Evolutionary conservation across 2,113 vertebrate genomes (phyloP).

Genomic region (Opisthocomus hoazin): DNA sequence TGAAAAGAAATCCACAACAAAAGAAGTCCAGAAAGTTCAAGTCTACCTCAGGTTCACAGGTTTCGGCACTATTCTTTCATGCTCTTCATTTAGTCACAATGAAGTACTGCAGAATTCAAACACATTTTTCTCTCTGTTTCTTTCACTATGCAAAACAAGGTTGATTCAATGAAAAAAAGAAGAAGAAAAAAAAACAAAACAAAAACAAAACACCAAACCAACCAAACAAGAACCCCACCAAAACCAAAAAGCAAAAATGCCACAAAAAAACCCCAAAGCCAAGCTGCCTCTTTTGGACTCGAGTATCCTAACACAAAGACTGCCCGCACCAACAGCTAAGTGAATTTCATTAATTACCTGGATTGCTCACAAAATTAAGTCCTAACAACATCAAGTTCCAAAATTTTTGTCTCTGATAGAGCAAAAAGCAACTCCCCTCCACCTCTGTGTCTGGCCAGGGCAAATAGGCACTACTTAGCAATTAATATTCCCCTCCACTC

Average conservation of each 20-base stretch:
- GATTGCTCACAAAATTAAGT: neutral
- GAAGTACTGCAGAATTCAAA: neutral
- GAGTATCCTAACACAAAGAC: neutral
- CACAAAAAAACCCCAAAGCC: neutral
- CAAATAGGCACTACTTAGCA: neutral
- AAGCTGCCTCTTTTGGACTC: neutral
- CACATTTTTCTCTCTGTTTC: neutral
- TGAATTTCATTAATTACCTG: neutral
- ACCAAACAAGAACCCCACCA: neutral
- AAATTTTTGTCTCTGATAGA: neutral
- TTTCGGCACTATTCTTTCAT: neutral
- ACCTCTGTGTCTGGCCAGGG: rapidly evolving
- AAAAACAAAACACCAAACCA: too few relatives aligned
- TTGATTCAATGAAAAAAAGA: neutral
- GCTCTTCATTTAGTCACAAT: neutral
- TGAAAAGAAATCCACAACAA: slow-evolving; percentile 37
- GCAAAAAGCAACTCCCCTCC: neutral
- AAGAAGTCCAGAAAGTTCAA: slow-evolving; percentile 37
- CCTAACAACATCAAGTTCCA: neutral
- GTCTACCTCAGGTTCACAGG: slow-evolving; percentile 33
- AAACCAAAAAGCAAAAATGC: too few relatives aligned
- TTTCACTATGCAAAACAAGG: neutral
- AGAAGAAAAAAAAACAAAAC: neutral
- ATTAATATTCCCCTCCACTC: neutral
- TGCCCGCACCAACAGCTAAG: neutral